These are phyloP conservation scores for Aphrophora alni DNA, from an alignment of 2,888 invertebrate species.

Conservation along the genomic window DNA sequence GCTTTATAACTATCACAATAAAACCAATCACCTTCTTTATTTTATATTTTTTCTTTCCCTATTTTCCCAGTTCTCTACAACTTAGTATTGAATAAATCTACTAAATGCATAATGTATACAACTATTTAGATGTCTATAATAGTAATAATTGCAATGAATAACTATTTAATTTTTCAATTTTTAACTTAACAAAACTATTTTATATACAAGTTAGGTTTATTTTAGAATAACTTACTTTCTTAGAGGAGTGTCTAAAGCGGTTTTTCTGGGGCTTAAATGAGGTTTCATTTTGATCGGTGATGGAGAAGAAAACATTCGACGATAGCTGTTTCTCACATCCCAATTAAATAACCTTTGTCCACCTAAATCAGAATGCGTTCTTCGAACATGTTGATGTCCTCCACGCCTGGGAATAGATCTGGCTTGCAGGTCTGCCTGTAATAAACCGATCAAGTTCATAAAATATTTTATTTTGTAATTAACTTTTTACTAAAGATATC, in stretches of 20 bases:
- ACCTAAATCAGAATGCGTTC: conserved; percentile 65
- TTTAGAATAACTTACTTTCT: conserved; percentile 15
- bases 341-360: conserved; percentile 64
- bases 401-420: conserved; percentile 56
- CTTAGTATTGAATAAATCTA: too few relatives aligned
- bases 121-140: too few relatives aligned
- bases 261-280: conserved; percentile 50
- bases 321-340: conserved; percentile 60
- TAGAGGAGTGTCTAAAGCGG: conserved; percentile 42
- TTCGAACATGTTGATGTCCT: conserved; percentile 60
- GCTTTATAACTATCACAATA: too few relatives aligned
- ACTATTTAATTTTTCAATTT: too few relatives aligned
- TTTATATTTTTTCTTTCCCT: too few relatives aligned
- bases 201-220: too few relatives aligned
- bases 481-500: too few relatives aligned
- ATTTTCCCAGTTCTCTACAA: too few relatives aligned
- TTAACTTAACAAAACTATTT: too few relatives aligned
- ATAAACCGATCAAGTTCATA: conserved; percentile 46
- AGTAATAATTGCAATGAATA: too few relatives aligned
- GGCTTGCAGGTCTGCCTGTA: conserved; percentile 63
- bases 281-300: conserved; percentile 60
- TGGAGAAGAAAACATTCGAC: conserved; percentile 62
- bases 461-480: neutral
- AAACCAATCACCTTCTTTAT: too few relatives aligned
- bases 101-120: too few relatives aligned